phyloP scores from a whole-genome alignment of 2,888 invertebrate genomes.

The Parnassius glacialis region DNA sequence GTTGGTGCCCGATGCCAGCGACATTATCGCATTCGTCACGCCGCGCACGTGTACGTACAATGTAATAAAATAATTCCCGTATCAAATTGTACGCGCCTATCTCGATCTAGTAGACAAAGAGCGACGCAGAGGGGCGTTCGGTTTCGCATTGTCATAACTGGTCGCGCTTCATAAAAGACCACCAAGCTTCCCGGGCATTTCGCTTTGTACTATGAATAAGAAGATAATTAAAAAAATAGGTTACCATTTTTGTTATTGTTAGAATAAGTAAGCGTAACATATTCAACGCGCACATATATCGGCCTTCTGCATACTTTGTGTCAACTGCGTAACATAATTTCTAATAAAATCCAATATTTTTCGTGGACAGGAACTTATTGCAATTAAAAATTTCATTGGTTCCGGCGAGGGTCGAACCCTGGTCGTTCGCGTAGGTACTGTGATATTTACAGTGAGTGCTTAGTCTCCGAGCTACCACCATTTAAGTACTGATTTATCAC shows the following conservation, averaged over 20 bases:
- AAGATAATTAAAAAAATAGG: slow-evolving; percentile 57
- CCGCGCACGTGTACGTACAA: slow-evolving; percentile 76
- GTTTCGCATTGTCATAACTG: slow-evolving; percentile 76
- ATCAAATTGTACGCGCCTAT: slow-evolving; percentile 79
- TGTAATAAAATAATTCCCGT: slow-evolving; percentile 80
- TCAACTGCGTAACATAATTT: neutral
- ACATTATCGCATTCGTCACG: slow-evolving; percentile 79
- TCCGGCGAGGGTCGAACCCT: no score
- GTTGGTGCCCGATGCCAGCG: slow-evolving; percentile 54
- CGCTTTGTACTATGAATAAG: slow-evolving; percentile 58
- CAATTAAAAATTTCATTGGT: no score
- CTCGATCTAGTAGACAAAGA: slow-evolving; percentile 78
- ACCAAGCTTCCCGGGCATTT: slow-evolving; percentile 56
- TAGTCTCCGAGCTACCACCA: no score
- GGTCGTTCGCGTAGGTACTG: no score
- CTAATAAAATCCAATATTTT: no score
- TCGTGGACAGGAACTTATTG: no score
- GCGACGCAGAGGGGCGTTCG: slow-evolving; percentile 58
- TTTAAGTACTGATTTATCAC: no score
- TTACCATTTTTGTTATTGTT: slow-evolving; percentile 49
- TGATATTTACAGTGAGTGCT: no score
- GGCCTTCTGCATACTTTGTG: neutral
- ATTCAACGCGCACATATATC: slow-evolving; percentile 3
- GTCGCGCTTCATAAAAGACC: slow-evolving; percentile 68
- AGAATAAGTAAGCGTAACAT: slow-evolving; percentile 11